Percentiles rank a stretch among this genome's conserved stretches.
phyloP scores from a whole-genome alignment of 2,888 invertebrate species.

The Venustoraphidia nigricollis region DNA sequence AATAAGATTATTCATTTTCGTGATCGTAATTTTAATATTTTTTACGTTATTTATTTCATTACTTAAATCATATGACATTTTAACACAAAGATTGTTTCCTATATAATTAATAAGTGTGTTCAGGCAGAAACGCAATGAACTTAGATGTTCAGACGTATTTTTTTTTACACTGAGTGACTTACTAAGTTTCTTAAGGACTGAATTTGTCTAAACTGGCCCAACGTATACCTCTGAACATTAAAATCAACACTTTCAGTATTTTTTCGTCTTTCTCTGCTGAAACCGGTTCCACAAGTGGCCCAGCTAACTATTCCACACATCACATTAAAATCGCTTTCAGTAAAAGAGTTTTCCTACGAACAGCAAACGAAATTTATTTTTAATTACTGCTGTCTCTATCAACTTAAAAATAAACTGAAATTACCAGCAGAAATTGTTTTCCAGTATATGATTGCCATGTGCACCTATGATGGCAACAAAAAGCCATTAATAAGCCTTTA shows the following conservation, averaged over 20 bases:
- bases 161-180: too few species aligned
- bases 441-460: slow-evolving; percentile 55
- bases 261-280: slow-evolving; percentile 33
- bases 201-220: too few species aligned
- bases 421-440: slow-evolving; percentile 38
- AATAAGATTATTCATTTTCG: too few species aligned
- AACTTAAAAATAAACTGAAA: slow-evolving; percentile 13
- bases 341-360: slow-evolving; percentile 37
- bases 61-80: too few species aligned
- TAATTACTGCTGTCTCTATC: background rate
- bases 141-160: too few species aligned
- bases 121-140: too few species aligned
- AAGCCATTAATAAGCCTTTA: slow-evolving; percentile 54
- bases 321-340: slow-evolving; percentile 48
- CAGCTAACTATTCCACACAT: slow-evolving; percentile 75
- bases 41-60: too few species aligned
- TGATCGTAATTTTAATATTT: too few species aligned
- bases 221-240: too few species aligned
- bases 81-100: too few species aligned
- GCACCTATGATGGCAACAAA: slow-evolving; percentile 86
- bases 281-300: slow-evolving; percentile 70
- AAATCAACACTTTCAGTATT: background rate
- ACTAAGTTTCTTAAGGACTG: too few species aligned
- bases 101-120: too few species aligned
- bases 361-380: background rate